A percentile compares a stretch with the other conserved stretches of the same genome.
These are phyloP conservation scores for Tamias sibiricus DNA, from an alignment of 2,113 vertebrate genomes.

Conservation along the genomic window DNA sequence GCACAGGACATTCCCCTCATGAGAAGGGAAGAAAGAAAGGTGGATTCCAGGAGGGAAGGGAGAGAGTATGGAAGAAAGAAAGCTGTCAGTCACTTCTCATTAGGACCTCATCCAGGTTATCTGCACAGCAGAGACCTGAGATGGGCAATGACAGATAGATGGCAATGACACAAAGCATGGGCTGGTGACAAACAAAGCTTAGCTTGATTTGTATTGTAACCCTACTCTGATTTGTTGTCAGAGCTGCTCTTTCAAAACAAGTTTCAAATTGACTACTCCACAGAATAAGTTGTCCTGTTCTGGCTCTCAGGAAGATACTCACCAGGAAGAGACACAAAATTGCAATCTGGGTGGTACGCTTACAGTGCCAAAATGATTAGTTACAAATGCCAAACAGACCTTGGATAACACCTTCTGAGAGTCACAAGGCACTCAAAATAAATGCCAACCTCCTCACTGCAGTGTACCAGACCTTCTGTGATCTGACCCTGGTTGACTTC, in stretches of 20 bases:
- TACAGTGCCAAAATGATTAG: background rate
- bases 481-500: background rate
- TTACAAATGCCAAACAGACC: background rate
- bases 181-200: background rate
- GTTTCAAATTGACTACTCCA: background rate
- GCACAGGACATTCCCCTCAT: background rate
- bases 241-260: background rate
- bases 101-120: background rate
- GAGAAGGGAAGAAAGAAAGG: background rate
- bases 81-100: background rate
- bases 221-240: background rate
- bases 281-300: background rate
- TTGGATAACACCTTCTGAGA: background rate
- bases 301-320: background rate
- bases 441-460: background rate
- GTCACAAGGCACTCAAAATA: background rate
- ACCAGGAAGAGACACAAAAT: background rate
- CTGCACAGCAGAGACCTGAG: background rate
- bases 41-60: background rate
- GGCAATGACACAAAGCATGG: background rate
- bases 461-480: background rate
- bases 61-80: background rate
- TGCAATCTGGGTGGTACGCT: background rate
- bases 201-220: background rate
- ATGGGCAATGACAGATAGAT: background rate